Evolutionary conservation across 1,140 invertebrate species (phyloP), one percentile per base, ranked within the genome.

Genomic region (Protaetia brevitarsis): DNA sequence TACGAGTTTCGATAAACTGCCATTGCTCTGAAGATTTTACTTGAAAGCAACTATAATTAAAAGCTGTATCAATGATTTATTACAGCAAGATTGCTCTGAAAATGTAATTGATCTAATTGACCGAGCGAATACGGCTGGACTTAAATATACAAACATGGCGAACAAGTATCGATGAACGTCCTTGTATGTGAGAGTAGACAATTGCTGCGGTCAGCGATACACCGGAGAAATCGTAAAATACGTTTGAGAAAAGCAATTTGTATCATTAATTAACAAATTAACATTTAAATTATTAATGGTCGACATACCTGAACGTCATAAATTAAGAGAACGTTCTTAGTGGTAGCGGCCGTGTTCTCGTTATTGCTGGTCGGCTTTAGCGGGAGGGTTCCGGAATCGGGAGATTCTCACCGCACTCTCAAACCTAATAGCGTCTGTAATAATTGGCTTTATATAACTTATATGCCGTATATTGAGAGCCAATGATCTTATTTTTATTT

Each of bases 251-350:
- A 75, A 73, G 71, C 72, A 76, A 77, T 77, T 77, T 77, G 76
- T 77, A 76, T 76, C 74, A 77, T 76, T 77, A 76, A 77, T 77
- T 77, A 76, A 77, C 72, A 76, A 77, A 76, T 76, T 77, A 75
- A 76, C 75, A 77, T 77, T 76, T 77, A 76, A 76, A 77, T 76
- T 77, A 76, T 77, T 74, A 74, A 76, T 74, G 69, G 73, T 66
- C 68, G 41, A 70, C 41, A 45, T 45, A 45, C 41, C 41, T 45
- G 13, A 21, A 45, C 16, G 41, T 45, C 41, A 45, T 45, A 45
- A 45, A 45, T 45, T 45, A 45, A 21, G 16, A 45, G 41, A 45
- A 45, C 41, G 41, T 13, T 19, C 16, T 1, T 19, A 16, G n/a
- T 7, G 13, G 41, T 45, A 45, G 10, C 7, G 41, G 2, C 34